These are phyloP conservation scores for Litocranius walleri DNA, from an alignment of 2,113 vertebrate species.

Conservation along the genomic window DNA sequence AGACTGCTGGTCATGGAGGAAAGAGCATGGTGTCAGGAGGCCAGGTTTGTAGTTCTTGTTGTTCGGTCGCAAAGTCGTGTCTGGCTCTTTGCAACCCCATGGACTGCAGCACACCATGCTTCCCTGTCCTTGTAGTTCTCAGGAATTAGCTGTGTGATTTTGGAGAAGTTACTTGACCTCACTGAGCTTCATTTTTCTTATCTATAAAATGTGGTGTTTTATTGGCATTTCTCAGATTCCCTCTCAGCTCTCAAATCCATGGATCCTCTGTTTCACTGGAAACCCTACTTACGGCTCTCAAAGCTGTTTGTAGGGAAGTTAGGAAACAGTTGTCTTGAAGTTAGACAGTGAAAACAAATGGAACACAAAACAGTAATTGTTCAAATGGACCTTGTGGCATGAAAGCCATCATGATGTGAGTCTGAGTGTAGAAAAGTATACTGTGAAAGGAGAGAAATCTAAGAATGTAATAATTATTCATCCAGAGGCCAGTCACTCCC, in stretches of 20 bases:
- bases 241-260: neutral
- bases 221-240: neutral
- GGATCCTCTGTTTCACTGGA: neutral
- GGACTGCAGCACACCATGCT: neutral
- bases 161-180: neutral
- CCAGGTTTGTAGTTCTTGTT: neutral
- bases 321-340: neutral
- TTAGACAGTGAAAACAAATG: neutral
- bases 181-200: neutral
- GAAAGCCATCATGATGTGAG: neutral
- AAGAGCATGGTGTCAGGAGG: neutral
- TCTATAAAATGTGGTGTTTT: neutral
- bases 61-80: fast-evolving
- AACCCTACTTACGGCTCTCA: neutral
- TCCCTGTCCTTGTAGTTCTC: neutral
- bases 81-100: neutral
- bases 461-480: neutral
- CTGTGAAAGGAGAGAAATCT: neutral
- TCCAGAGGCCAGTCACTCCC: neutral
- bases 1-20: neutral
- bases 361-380: neutral
- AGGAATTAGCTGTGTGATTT: neutral
- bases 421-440: neutral
- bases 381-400: neutral
- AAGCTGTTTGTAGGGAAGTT: neutral